Base-by-base conservation (phyloP, 2,797 vertebrate genomes). In the Sebastes wilsoni region DNA sequence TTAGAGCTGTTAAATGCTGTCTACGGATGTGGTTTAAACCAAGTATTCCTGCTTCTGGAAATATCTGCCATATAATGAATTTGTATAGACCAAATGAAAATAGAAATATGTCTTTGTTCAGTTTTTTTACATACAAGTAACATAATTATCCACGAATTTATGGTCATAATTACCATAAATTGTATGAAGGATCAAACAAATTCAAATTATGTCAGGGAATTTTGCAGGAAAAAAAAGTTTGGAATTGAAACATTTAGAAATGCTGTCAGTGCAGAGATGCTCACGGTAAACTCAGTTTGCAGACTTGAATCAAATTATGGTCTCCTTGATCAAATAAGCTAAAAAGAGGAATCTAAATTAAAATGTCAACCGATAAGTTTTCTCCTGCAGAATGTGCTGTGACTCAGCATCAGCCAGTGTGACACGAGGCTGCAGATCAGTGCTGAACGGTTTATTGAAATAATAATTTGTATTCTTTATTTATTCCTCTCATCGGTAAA, bases 271-370 rank as follows among this genome's bases (percentile, higher is more conserved):
- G 75, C 54, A 14, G 49, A 38, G 22, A 30, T 32, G 30, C 65
- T 80, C 38, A 55, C 42, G 16, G 46, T 67, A 52, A 75, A 23
- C n/a, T 34, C 23, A 7, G 20, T 65, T 64, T 65, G 16, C 66
- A 65, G 72, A 72, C 72, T n/a, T 6, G 30, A 79, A 82, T 87
- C 55, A 38, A 66, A 87, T 87, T 8, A 65, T 18, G 8, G 55
- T 23, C 73, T 54, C 28, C 11, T 36, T 77, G 22, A 91, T 80
- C 4, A 4, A 42, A 89, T 88, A 66, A 77, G 67, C 66, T 66
- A 8, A 73, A 81, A 67, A 22, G 49, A 6, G 16, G 60, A 69
- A 38, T 59, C 34, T 6, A 27, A 70, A 73, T 66, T 4, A 67
- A 88, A 86, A 83, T 75, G 79, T 86, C 69, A 80, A 6, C 4